These are phyloP conservation scores for Volucella inanis DNA, from an alignment of 2,888 invertebrate genomes.

Conservation along the genomic window DNA sequence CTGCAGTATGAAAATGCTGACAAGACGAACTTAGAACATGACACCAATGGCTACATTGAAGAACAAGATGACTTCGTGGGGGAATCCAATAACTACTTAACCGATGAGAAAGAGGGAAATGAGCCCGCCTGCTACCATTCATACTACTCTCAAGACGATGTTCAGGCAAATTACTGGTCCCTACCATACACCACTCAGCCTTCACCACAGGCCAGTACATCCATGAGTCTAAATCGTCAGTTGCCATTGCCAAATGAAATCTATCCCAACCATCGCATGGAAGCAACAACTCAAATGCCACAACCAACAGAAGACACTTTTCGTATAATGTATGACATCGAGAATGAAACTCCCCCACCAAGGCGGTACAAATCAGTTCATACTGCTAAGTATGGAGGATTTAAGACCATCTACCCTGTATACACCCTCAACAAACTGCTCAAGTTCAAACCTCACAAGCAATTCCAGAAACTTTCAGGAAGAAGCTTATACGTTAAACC, in stretches of 20 bases:
- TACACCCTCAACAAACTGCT: constrained; percentile 66
- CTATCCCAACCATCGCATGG: constrained; percentile 57
- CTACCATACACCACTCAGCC: constrained; percentile 37
- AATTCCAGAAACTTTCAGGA: neutral
- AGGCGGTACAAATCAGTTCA: constrained; percentile 41
- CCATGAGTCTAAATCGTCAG: constrained; percentile 34
- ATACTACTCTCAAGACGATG: constrained; percentile 60
- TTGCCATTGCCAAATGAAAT: constrained; percentile 30
- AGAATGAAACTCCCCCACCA: neutral
- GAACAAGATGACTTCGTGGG: neutral
- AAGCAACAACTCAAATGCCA: constrained; percentile 50
- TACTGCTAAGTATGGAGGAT: constrained; percentile 68
- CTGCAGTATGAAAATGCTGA: neutral
- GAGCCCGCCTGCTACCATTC: constrained; percentile 52
- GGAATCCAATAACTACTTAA: neutral
- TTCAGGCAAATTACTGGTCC: constrained; percentile 62
- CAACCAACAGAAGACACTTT: constrained; percentile 4
- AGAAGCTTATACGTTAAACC: neutral
- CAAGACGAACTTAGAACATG: neutral
- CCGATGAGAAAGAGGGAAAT: constrained; percentile 7
- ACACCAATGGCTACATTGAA: neutral
- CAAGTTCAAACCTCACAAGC: constrained; percentile 44
- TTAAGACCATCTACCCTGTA: constrained; percentile 61
- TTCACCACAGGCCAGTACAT: constrained; percentile 21
- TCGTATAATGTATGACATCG: constrained; percentile 47